Conservation (phyloP, 2,113 vertebrate species). For the Chloropsis hardwickii region DNA sequence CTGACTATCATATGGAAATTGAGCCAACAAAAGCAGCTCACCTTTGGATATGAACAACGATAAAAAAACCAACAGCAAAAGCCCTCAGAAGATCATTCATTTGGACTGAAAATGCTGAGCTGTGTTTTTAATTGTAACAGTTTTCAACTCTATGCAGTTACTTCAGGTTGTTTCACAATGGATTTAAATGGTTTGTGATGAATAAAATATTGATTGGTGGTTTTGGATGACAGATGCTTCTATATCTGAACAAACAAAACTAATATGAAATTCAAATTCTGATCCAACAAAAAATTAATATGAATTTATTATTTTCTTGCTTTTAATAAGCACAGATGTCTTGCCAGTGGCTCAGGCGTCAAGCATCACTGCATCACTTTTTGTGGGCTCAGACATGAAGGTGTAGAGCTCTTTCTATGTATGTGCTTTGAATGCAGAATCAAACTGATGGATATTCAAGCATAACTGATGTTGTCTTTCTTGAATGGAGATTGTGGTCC, state of each 20-base stretch:
- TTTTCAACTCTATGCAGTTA: not conserved
- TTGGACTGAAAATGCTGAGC: not conserved
- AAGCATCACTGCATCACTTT: not conserved
- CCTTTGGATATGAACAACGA: not conserved
- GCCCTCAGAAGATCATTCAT: not conserved
- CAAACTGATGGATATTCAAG: not conserved
- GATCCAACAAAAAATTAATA: constrained; percentile 59
- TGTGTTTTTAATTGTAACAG: not conserved
- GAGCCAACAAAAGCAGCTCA: not conserved
- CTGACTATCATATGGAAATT: not conserved
- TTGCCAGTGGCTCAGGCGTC: constrained; percentile 3
- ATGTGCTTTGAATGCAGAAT: not conserved
- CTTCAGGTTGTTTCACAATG: not conserved
- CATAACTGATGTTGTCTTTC: not conserved
- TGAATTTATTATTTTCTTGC: constrained; percentile 44
- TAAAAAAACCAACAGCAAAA: not conserved
- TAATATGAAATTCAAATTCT: constrained; percentile 63
- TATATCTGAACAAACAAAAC: constrained; percentile 23
- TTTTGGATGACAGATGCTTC: not conserved
- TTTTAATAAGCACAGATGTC: constrained; percentile 47
- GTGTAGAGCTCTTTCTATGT: not conserved
- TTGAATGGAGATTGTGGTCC: not conserved
- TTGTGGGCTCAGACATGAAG: not conserved
- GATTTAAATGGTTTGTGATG: constrained; percentile 15
- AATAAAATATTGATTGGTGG: constrained; percentile 28